These are phyloP conservation scores for Eupithecia dodoneata DNA, from an alignment of 2,888 invertebrate genomes.

Conservation along the genomic window DNA sequence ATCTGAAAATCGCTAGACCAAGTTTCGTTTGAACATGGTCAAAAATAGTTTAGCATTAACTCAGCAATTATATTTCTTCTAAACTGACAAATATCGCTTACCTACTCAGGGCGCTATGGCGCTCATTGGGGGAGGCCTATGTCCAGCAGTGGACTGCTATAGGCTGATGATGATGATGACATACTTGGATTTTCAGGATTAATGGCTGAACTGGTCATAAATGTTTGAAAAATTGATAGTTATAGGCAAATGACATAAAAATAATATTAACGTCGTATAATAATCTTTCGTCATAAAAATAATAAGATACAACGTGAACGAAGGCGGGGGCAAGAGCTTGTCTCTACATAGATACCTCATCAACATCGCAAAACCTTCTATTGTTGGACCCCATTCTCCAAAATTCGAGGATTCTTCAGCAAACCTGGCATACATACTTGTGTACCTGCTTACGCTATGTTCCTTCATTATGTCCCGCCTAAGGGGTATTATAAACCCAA, in stretches of 20 bases:
- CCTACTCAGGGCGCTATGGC: too few relatives aligned
- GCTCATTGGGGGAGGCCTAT: too few relatives aligned
- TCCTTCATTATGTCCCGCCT: constrained; percentile 9
- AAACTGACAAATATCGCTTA: too few relatives aligned
- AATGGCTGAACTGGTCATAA: too few relatives aligned
- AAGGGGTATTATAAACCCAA: not conserved
- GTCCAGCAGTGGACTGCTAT: too few relatives aligned
- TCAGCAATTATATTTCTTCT: too few relatives aligned
- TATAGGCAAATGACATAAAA: too few relatives aligned
- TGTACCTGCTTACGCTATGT: not conserved
- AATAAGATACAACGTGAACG: not conserved
- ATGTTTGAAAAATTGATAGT: too few relatives aligned
- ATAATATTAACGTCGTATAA: too few relatives aligned
- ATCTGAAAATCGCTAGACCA: not conserved
- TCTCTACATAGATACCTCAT: not conserved
- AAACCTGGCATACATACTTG: not conserved
- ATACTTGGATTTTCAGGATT: too few relatives aligned
- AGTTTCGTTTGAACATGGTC: not conserved
- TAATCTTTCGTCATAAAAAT: not conserved
- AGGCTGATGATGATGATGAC: too few relatives aligned
- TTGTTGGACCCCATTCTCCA: not conserved
- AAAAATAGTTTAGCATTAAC: not conserved
- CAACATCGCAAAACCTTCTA: not conserved
- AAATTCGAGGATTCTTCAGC: not conserved
- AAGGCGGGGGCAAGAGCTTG: not conserved